Evolutionary conservation across 2,888 invertebrate species (phyloP), one percentile per base, ranked within the genome.

Genomic region (Nomada ferruginata): DNA sequence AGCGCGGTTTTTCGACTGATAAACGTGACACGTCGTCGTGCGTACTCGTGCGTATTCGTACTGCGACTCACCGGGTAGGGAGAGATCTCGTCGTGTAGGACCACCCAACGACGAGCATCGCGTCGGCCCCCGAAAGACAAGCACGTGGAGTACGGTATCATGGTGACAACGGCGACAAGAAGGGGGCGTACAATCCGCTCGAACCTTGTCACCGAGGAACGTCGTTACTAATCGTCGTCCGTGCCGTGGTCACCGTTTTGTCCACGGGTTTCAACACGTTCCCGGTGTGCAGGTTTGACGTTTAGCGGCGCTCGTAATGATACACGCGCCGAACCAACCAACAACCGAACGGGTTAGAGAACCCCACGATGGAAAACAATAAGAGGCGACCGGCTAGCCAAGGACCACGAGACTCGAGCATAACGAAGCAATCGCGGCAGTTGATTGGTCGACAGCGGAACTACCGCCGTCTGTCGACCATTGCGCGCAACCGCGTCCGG

Each of bases 101-200:
- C 85, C 83, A 89, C 89, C 91, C 91, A 91, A 44, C 89, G 86
- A 61, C 85, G 83, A 81, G 90, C 88, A 69, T 87, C 88, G 79
- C 86, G 87, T 79, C 84, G 83, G 73, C 89, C 83, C 72, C 90
- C 86, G 79, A 89, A 90, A 85, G 89, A 89, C 84, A 91, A 86
- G 85, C 91, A 91, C 89, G 91, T 90, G 89, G 91, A 89, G 86
- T 91, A 91, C 70, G 91, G 91, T 72, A 91, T 91, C 91, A 91
- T 91, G 83, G 77, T 79, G 86, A 79, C 76, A 71, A 66, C 69
- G 64, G 55, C 72, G 79, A 77, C 75, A 70, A 76, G 77, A 80
- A 80, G 79, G 77, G 83, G 82, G 84, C 76, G 85, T 70, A 66
- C 66, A 57, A 61, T 82, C 82, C 76, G 79, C 76, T 70, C 70